Evolutionary conservation across 35 echinoderm and acorn worm species (phyloP).

Genomic region (Acanthaster planci): DNA sequence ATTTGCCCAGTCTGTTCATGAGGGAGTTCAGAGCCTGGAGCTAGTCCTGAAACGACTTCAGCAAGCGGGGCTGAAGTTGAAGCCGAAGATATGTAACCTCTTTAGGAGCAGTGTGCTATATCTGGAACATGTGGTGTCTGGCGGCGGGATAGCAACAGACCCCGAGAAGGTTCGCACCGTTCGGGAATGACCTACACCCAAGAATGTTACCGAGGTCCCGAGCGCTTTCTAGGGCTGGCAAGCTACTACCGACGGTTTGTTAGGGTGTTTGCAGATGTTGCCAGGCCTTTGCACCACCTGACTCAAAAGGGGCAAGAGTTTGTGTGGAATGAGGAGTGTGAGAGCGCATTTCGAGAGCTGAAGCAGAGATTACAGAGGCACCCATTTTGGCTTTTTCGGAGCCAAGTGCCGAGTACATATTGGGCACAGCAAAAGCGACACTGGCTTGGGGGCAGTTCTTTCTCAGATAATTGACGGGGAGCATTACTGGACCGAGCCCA

Average conservation of each 20-base stretch:
- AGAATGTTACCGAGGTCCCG: conserved; percentile 17
- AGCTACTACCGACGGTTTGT: conserved; percentile 48
- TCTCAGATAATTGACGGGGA: conserved; percentile 57
- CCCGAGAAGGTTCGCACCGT: conserved; percentile 31
- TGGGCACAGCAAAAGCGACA: conserved; percentile 54
- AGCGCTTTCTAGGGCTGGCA: conserved; percentile 44
- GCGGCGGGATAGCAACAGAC: conserved; percentile 22
- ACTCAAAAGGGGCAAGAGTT: conserved; percentile 34
- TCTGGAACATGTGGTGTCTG: conserved; percentile 41
- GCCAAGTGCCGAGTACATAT: conserved; percentile 2
- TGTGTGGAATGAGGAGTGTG: conserved; percentile 26
- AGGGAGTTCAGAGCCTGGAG: neutral
- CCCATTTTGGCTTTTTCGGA: conserved; percentile 44
- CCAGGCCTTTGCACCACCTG: conserved; percentile 23
- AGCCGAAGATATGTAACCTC: conserved; percentile 35
- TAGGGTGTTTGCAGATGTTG: conserved; percentile 34
- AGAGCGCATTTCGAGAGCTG: conserved; percentile 31
- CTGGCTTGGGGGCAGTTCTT: conserved; percentile 41
- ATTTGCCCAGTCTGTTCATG: neutral
- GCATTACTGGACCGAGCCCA: too few species aligned
- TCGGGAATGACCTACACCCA: conserved; percentile 16
- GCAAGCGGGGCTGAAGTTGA: conserved; percentile 35
- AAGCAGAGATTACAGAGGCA: conserved; percentile 31
- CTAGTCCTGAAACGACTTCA: conserved; percentile 31
- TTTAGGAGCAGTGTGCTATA: conserved; percentile 17